phyloP scores from a whole-genome alignment of 2,888 invertebrate genomes.

The Bhutanitis thaidina region DNA sequence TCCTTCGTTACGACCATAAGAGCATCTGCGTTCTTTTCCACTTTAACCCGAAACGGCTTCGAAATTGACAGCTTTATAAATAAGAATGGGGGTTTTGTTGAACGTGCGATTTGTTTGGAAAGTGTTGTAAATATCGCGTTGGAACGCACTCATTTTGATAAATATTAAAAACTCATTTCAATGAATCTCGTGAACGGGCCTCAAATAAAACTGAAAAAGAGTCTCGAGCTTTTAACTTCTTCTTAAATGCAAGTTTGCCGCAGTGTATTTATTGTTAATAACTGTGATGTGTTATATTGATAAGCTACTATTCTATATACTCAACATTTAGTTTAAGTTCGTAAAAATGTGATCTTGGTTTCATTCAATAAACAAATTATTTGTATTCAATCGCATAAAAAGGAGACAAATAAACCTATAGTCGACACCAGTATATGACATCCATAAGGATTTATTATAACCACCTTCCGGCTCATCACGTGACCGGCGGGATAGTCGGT shows the following conservation, averaged over 20 bases:
- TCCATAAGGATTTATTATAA: too few relatives aligned
- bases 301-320: too few relatives aligned
- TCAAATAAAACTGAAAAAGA: neutral
- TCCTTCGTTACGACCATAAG: slow-evolving; percentile 53
- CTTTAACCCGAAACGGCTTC: slow-evolving; percentile 54
- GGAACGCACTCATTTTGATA: slow-evolving; percentile 12
- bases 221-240: neutral
- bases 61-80: slow-evolving; percentile 72
- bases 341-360: too few relatives aligned
- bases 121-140: slow-evolving; percentile 42
- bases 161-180: slow-evolving; percentile 14
- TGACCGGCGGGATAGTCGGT: too few relatives aligned
- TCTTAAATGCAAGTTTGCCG: neutral
- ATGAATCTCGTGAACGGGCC: neutral
- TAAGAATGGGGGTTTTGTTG: slow-evolving; percentile 37
- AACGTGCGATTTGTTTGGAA: slow-evolving; percentile 42
- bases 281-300: too few relatives aligned
- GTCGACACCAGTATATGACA: too few relatives aligned
- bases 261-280: too few relatives aligned
- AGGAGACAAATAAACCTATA: too few relatives aligned
- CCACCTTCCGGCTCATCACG: too few relatives aligned
- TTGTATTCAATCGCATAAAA: too few relatives aligned
- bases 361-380: too few relatives aligned
- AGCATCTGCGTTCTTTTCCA: slow-evolving; percentile 59
- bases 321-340: too few relatives aligned